These are phyloP conservation scores for Engraulis encrasicolus DNA, from an alignment of 2,113 vertebrate genomes.

Conservation along the genomic window DNA sequence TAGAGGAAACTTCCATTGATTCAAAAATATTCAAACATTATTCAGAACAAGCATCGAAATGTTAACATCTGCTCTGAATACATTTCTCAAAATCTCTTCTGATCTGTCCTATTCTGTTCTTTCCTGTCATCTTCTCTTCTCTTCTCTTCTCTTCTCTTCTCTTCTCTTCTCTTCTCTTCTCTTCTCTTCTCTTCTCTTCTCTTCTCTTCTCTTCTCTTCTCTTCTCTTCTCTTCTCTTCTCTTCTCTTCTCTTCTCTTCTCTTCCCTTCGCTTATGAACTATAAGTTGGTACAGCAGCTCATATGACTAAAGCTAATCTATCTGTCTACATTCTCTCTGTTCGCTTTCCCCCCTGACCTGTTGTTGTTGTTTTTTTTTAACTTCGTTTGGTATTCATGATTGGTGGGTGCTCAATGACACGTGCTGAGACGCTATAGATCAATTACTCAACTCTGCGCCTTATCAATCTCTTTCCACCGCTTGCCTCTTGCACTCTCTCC, in stretches of 20 bases:
- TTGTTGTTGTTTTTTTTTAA: conserved; percentile 17
- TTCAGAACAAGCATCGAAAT: not conserved
- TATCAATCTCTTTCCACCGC: conserved; percentile 39
- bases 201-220: not conserved
- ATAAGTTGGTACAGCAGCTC: too few species aligned
- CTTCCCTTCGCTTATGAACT: too few species aligned
- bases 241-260: not conserved
- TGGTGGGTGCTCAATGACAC: conserved; percentile 22
- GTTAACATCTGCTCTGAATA: not conserved
- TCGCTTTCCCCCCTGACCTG: conserved; percentile 36
- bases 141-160: not conserved
- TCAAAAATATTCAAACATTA: not conserved
- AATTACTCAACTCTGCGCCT: conserved; percentile 41
- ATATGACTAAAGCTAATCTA: not conserved
- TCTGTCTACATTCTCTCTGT: not conserved
- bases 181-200: not conserved
- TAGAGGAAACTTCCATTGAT: not conserved
- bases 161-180: not conserved
- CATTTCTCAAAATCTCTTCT: not conserved
- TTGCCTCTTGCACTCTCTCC: too few species aligned
- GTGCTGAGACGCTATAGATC: conserved; percentile 37
- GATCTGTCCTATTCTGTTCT: not conserved
- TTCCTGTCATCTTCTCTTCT: not conserved
- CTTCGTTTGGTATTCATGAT: conserved; percentile 32
- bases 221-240: not conserved